Evolutionary conservation across 1,140 invertebrate species (phyloP).

Genomic region (Bombus confusus): DNA sequence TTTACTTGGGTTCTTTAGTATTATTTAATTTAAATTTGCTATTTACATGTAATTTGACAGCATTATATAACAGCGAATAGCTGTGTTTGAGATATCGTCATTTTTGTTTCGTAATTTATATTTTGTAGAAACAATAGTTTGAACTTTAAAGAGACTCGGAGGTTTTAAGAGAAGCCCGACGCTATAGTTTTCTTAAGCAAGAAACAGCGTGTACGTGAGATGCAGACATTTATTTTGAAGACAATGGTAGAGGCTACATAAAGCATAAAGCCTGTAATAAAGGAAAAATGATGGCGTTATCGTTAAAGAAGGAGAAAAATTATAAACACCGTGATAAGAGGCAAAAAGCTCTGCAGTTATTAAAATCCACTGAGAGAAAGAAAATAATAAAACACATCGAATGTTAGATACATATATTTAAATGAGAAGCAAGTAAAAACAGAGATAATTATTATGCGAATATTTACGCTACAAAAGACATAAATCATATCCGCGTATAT

Average conservation of each 20-base stretch:
- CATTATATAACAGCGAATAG: too few species aligned
- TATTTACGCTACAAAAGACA: neutral
- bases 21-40: neutral
- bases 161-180: neutral
- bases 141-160: neutral
- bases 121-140: neutral
- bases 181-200: neutral
- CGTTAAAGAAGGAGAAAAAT: neutral
- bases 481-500: neutral
- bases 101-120: neutral
- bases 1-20: neutral
- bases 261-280: neutral
- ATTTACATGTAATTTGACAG: neutral
- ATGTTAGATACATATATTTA: neutral
- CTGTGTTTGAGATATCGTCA: too few species aligned
- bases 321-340: neutral
- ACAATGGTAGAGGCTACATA: neutral
- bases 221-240: neutral
- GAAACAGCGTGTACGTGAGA: neutral
- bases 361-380: neutral
- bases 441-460: neutral
- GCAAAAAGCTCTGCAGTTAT: neutral
- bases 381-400: neutral
- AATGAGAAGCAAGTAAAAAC: neutral
- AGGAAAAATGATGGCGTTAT: neutral